Conservation (phyloP, 1,140 invertebrate species). For the Colletes gigas region DNA sequence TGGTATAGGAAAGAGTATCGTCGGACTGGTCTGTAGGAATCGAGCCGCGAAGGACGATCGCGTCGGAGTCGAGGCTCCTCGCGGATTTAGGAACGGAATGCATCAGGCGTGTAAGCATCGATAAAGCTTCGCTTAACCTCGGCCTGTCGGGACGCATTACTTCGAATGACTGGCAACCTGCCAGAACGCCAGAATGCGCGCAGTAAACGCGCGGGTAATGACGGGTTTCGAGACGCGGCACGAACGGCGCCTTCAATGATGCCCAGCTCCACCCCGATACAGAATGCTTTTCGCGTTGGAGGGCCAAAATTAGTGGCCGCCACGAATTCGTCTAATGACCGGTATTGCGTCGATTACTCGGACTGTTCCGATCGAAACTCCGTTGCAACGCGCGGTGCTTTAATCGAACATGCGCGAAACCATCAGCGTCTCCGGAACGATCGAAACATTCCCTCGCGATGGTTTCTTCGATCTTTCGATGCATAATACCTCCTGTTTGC, state of each 20-base stretch:
- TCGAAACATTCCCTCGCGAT: background rate
- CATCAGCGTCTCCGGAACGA: too few species aligned
- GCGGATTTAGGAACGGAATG: background rate
- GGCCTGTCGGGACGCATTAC: conserved; percentile 57
- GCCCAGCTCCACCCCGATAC: conserved; percentile 45
- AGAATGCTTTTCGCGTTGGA: conserved; percentile 21
- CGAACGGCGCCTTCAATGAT: conserved; percentile 63
- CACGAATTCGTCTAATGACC: conserved; percentile 67
- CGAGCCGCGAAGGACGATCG: background rate
- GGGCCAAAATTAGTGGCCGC: conserved; percentile 63
- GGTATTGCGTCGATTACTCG: conserved; percentile 63
- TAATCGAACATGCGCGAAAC: conserved; percentile 30
- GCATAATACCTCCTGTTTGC: background rate
- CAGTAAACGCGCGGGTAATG: conserved; percentile 70
- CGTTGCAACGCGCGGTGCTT: conserved; percentile 1
- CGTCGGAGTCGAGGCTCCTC: background rate
- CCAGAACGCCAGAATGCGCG: conserved; percentile 61
- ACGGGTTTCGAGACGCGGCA: conserved; percentile 68
- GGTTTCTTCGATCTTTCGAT: background rate
- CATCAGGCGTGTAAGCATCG: conserved; percentile 39
- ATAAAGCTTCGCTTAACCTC: conserved; percentile 61
- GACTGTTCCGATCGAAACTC: conserved; percentile 29
- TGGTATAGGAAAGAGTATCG: background rate
- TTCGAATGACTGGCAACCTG: conserved; percentile 70
- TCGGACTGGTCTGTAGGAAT: background rate